Percentiles rank a stretch among this genome's conserved stretches.
Evolutionary conservation across 2,113 vertebrate species (phyloP).

Genomic region (Astur gentilis): DNA sequence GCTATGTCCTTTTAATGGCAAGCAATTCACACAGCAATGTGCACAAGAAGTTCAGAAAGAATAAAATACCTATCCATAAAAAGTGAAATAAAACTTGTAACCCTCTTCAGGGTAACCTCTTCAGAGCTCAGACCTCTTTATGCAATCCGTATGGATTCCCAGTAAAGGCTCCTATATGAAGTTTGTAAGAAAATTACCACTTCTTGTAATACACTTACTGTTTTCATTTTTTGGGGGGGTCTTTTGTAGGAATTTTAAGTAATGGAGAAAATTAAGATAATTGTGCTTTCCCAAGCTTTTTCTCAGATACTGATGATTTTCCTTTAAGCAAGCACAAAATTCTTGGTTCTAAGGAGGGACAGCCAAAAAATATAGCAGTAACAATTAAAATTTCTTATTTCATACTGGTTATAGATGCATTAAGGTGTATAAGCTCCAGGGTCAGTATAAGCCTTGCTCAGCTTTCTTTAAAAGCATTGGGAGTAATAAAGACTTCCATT

Average conservation of each 20-base stretch:
- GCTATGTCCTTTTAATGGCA: not conserved
- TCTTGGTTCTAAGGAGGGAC: not conserved
- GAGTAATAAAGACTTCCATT: conserved; percentile 73
- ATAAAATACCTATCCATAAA: conserved; percentile 1
- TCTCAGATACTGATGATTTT: not conserved
- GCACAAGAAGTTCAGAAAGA: conserved; percentile 10
- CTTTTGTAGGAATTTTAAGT: not conserved
- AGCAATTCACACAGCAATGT: not conserved
- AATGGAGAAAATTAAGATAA: not conserved
- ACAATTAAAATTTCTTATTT: conserved; percentile 66
- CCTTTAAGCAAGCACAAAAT: not conserved
- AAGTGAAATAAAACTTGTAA: conserved; percentile 2
- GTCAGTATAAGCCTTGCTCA: conserved; percentile 67
- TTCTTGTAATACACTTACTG: not conserved
- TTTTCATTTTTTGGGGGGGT: not conserved
- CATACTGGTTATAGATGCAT: conserved; percentile 29
- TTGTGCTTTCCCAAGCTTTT: not conserved
- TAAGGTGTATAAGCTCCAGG: conserved; percentile 59
- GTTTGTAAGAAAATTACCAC: not conserved
- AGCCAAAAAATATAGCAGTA: conserved; percentile 6
- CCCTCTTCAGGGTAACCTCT: not conserved
- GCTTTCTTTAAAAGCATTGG: conserved; percentile 71
- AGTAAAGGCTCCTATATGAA: not conserved
- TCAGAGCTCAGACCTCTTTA: not conserved
- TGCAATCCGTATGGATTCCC: not conserved